Percentiles rank a stretch among this genome's conserved stretches.
phyloP scores from a whole-genome alignment of 2,113 vertebrate species.

The Cololabis saira region DNA sequence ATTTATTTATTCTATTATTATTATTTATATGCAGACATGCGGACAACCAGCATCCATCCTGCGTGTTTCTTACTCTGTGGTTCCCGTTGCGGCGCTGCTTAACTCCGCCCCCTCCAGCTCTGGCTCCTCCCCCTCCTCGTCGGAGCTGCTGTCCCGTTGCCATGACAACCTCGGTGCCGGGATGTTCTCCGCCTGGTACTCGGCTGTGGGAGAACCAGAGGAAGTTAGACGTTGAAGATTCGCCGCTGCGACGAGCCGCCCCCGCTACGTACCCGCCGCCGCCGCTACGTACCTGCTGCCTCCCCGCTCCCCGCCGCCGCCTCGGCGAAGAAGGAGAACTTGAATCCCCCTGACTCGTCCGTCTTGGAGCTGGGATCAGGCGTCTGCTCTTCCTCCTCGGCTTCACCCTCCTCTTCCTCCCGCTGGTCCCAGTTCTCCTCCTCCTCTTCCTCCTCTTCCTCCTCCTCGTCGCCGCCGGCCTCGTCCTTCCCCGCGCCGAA shows the following conservation, averaged over 20 bases:
- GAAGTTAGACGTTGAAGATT: background rate
- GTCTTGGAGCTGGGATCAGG: background rate
- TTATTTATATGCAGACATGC: no score
- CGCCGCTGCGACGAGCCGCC: no score
- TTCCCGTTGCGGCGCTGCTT: constrained; percentile 10
- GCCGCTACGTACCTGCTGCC: constrained; percentile 65
- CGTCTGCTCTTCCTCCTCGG: constrained; percentile 7
- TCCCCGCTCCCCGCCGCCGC: constrained; percentile 22
- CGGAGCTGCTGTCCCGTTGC: constrained; percentile 92
- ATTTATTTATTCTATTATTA: no score
- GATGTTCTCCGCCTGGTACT: constrained; percentile 81
- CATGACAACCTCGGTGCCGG: constrained; percentile 80
- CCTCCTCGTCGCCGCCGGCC: constrained; percentile 46
- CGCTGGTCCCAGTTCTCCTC: constrained; percentile 45
- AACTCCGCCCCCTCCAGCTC: constrained; percentile 26
- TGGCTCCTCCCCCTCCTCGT: constrained; percentile 81
- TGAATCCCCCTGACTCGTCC: constrained; percentile 76
- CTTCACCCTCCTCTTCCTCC: constrained; percentile 5
- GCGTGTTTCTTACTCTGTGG: constrained; percentile 71
- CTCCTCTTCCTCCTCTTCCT: constrained; percentile 33
- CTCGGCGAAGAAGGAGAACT: constrained; percentile 90
- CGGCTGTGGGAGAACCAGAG: constrained; percentile 53
- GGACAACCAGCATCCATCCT: no score
- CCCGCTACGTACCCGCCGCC: no score
- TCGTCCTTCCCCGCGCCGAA: constrained; percentile 76